Evolutionary conservation across 2,113 vertebrate species (phyloP).

Genomic region (Carlito syrichta): DNA sequence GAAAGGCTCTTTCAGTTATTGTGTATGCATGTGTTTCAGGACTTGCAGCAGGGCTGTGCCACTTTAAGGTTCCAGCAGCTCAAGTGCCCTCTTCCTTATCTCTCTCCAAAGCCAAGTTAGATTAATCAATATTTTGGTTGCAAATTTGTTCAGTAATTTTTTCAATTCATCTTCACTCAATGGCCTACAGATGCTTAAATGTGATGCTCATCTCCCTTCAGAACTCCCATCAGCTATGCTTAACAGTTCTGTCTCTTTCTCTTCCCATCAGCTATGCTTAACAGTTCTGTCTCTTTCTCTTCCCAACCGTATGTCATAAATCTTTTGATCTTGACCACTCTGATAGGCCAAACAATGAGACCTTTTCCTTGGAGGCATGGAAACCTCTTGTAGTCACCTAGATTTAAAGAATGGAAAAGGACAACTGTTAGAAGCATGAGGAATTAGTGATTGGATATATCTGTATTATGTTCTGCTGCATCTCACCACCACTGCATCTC

Average conservation of each 20-base stretch:
- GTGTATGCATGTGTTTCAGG: background rate
- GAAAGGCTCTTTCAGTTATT: no score
- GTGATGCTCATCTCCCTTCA: background rate
- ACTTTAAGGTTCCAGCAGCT: background rate
- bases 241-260: no score
- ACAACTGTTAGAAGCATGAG: background rate
- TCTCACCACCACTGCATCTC: background rate
- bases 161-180: background rate
- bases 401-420: no score
- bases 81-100: background rate
- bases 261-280: background rate
- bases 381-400: background rate
- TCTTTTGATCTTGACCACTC: background rate
- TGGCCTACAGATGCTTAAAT: background rate
- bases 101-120: background rate
- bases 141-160: background rate
- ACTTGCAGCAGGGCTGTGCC: background rate
- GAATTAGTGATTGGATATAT: background rate
- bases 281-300: background rate
- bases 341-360: background rate
- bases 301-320: background rate
- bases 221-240: background rate
- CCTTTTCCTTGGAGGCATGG: background rate
- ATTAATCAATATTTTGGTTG: background rate
- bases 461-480: fast-evolving